Evolutionary conservation across 2,113 vertebrate genomes (phyloP).

Genomic region (Damaliscus lunatus): DNA sequence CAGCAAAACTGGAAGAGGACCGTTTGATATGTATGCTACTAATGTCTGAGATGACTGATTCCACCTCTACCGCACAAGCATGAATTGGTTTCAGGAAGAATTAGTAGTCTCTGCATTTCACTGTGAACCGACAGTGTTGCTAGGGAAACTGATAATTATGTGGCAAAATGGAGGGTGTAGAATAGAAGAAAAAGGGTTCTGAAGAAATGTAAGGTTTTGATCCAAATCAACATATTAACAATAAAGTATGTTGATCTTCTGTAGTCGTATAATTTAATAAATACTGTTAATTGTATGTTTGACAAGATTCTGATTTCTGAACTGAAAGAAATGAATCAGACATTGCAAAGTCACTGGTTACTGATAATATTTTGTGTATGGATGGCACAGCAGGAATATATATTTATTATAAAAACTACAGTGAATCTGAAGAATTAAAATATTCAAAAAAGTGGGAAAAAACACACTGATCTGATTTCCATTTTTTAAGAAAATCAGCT

Average conservation of each 20-base stretch:
- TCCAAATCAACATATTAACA: constrained; percentile 51
- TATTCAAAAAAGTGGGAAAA: neutral
- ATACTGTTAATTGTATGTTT: constrained; percentile 52
- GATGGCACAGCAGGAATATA: neutral
- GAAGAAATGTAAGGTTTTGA: constrained; percentile 56
- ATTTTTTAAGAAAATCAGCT: neutral
- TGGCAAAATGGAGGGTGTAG: constrained; percentile 48
- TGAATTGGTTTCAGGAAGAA: constrained; percentile 28
- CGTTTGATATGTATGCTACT: neutral
- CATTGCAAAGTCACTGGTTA: neutral
- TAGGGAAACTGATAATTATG: constrained; percentile 67
- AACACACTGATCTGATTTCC: neutral
- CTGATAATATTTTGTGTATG: neutral
- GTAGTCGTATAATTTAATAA: constrained; percentile 58
- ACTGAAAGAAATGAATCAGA: neutral
- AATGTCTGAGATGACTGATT: neutral
- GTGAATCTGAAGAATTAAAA: constrained; percentile 6
- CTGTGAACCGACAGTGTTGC: constrained; percentile 42
- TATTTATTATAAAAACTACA: neutral
- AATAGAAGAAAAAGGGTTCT: constrained; percentile 31
- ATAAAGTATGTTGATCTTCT: constrained; percentile 45
- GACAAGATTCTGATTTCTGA: constrained; percentile 41
- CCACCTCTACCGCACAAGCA: neutral
- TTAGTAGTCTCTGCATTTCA: constrained; percentile 56
- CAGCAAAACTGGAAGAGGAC: neutral